Evolutionary conservation across 2,113 vertebrate species (phyloP).

Genomic region (Dendropsophus ebraccatus): DNA sequence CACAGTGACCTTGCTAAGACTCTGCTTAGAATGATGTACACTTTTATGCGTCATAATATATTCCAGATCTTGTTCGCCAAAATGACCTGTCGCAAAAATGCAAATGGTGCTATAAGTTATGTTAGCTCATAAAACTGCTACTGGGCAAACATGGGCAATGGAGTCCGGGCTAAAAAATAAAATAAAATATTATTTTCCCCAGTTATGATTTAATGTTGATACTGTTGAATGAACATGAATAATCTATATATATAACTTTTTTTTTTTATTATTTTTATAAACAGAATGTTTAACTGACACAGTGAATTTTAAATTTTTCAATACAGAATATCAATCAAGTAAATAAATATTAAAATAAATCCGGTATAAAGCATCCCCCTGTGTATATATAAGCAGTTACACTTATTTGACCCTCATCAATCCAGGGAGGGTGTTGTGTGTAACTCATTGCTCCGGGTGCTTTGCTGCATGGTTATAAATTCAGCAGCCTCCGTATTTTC

Average conservation of each 20-base stretch:
- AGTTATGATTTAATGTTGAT: too few species aligned
- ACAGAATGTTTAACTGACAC: not conserved
- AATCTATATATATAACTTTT: too few species aligned
- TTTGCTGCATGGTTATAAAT: slow-evolving; percentile 46
- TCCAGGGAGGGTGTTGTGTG: slow-evolving; percentile 5
- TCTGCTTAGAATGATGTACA: slow-evolving; percentile 31
- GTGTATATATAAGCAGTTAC: not conserved
- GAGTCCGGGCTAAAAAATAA: too few species aligned
- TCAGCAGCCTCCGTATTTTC: slow-evolving; percentile 23
- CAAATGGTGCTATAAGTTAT: slow-evolving; percentile 49
- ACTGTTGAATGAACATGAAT: too few species aligned
- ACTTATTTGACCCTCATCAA: slow-evolving; percentile 30
- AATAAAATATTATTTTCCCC: too few species aligned
- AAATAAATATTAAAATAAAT: not conserved
- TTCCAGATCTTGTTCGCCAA: slow-evolving; percentile 37
- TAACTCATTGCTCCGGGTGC: slow-evolving; percentile 22
- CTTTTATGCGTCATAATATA: slow-evolving; percentile 22
- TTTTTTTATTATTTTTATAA: too few species aligned
- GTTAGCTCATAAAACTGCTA: slow-evolving; percentile 56
- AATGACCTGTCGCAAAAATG: slow-evolving; percentile 55
- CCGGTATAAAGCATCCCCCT: too few species aligned
- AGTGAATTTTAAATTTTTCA: not conserved
- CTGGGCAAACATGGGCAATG: not conserved
- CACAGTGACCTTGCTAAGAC: slow-evolving; percentile 48
- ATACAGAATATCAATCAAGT: not conserved